Percentiles rank a stretch among this genome's conserved stretches.
These are phyloP conservation scores for Chiloscyllium plagiosum DNA, from an alignment of 2,113 vertebrate genomes.

Conservation along the genomic window DNA sequence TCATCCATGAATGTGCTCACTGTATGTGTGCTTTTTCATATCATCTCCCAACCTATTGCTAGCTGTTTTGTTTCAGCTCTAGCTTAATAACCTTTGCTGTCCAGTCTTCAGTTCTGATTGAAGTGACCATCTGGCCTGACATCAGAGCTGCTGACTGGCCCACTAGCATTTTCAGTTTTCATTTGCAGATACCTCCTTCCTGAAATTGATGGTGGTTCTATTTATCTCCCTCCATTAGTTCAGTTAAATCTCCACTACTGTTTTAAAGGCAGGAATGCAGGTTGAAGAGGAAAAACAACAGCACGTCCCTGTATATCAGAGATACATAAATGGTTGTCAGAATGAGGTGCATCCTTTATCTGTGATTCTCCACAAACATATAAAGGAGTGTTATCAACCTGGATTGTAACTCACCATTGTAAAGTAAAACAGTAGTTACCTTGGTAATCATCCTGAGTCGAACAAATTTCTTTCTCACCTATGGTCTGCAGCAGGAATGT, in stretches of 20 bases:
- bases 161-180: not conserved
- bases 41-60: not conserved
- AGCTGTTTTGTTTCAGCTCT: not conserved
- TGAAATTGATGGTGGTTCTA: not conserved
- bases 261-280: not conserved
- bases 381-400: not conserved
- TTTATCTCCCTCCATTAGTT: not conserved
- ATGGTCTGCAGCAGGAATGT: not conserved
- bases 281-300: not conserved
- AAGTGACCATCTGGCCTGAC: not conserved
- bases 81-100: not conserved
- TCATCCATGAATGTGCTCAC: not conserved
- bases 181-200: not conserved
- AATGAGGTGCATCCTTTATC: not conserved
- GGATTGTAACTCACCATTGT: constrained; percentile 2
- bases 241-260: not conserved
- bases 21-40: not conserved
- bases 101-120: not conserved
- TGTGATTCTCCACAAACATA: not conserved
- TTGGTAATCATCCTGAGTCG: not conserved
- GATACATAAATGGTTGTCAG: not conserved
- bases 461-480: not conserved
- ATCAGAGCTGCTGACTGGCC: not conserved
- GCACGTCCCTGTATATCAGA: not conserved
- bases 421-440: not conserved